These are phyloP conservation scores for Macrotus californicus DNA, from an alignment of 2,113 vertebrate species.

Conservation along the genomic window DNA sequence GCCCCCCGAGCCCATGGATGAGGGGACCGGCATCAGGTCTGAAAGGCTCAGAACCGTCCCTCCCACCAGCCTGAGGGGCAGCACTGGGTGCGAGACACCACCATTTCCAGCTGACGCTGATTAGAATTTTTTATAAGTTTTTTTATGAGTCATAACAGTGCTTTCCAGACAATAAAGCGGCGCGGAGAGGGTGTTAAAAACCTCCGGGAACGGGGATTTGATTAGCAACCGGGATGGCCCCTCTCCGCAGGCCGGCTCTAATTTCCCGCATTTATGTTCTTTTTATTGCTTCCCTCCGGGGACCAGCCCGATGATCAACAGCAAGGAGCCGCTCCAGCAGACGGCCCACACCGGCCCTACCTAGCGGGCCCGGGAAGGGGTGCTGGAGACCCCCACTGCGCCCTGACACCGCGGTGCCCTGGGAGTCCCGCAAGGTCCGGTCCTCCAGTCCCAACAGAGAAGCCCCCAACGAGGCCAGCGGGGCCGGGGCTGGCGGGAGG, in stretches of 20 bases:
- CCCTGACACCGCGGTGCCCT: too few relatives aligned
- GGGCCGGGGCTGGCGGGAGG: too few relatives aligned
- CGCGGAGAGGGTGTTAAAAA: slow-evolving; percentile 65
- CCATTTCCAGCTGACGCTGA: slow-evolving; percentile 56
- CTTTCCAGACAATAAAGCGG: slow-evolving; percentile 56
- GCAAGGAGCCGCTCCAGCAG: background rate
- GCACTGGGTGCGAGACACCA: background rate
- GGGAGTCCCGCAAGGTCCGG: background rate
- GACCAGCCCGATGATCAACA: background rate
- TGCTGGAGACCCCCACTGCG: background rate
- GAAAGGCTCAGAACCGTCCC: slow-evolving; percentile 33
- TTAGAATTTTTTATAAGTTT: slow-evolving; percentile 60
- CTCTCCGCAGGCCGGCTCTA: background rate
- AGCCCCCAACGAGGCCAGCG: too few relatives aligned
- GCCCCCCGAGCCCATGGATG: too few relatives aligned
- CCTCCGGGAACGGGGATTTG: slow-evolving; percentile 48
- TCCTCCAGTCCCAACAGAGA: accelerated
- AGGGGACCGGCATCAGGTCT: background rate
- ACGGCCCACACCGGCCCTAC: background rate
- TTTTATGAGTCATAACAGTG: slow-evolving; percentile 62
- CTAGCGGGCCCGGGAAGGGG: background rate
- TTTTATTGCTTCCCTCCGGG: slow-evolving; percentile 42
- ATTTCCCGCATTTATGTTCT: background rate
- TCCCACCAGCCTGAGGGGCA: background rate
- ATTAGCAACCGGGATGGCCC: slow-evolving; percentile 42